phyloP scores from a whole-genome alignment of 2,888 invertebrate species.

The Glyphotaelius pellucidus region DNA sequence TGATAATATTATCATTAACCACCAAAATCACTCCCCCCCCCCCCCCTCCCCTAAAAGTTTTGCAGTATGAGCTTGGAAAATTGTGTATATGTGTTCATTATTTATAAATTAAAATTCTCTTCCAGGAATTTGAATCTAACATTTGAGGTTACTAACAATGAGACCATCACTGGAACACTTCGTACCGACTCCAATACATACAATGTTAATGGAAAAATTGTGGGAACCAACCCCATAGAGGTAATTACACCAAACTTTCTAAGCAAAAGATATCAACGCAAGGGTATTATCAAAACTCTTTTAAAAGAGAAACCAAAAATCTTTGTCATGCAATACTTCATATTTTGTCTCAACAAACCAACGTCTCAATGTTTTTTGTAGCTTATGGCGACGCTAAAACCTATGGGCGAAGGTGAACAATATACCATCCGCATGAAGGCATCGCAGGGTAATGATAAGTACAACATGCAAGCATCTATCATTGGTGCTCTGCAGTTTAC shows the following conservation, averaged over 20 bases:
- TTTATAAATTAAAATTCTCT: constrained; percentile 6
- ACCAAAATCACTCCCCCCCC: no score
- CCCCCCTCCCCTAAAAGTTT: no score
- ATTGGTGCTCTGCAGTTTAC: constrained; percentile 71
- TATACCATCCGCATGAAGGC: constrained; percentile 71
- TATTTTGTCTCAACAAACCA: background rate
- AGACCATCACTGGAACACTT: constrained; percentile 72
- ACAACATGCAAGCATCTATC: constrained; percentile 71
- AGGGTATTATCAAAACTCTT: background rate
- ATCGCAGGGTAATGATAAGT: constrained; percentile 68
- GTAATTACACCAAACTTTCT: constrained; percentile 68
- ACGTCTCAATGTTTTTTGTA: constrained; percentile 65
- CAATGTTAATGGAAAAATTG: constrained; percentile 72
- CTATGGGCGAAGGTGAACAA: constrained; percentile 72
- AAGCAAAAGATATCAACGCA: background rate
- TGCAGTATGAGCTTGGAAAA: no score
- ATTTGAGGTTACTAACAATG: constrained; percentile 72
- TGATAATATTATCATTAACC: no score
- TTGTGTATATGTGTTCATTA: no score
- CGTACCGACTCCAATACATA: constrained; percentile 73
- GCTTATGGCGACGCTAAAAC: constrained; percentile 71
- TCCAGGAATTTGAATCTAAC: constrained; percentile 67
- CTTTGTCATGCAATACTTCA: no score
- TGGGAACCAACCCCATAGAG: constrained; percentile 72
- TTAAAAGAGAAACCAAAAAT: background rate